These are phyloP conservation scores for Epinephelus moara DNA, from an alignment of 2,113 vertebrate genomes.

Conservation along the genomic window DNA sequence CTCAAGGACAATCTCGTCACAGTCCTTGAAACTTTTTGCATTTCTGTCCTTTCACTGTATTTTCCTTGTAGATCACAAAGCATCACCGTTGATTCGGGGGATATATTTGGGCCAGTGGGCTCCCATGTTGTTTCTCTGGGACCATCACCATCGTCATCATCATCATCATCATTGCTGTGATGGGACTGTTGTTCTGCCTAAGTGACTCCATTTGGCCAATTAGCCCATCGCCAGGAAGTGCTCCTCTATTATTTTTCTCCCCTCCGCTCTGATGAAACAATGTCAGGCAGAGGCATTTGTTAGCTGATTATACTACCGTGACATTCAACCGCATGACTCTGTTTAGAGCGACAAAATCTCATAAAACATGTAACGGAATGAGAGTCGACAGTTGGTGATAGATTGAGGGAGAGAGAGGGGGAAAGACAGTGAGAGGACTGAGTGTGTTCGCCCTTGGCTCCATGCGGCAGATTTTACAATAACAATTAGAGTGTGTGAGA, in stretches of 20 bases:
- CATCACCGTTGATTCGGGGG: background rate
- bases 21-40: constrained; percentile 17
- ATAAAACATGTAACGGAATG: constrained; percentile 78
- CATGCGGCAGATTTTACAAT: constrained; percentile 80
- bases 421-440: constrained; percentile 30
- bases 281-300: constrained; percentile 75
- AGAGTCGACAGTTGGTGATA: constrained; percentile 68
- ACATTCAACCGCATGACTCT: constrained; percentile 79
- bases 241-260: constrained; percentile 64
- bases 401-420: constrained; percentile 44
- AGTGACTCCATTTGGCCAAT: constrained; percentile 80
- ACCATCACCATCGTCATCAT: constrained; percentile 45
- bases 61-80: background rate
- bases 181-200: constrained; percentile 74
- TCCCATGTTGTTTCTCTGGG: constrained; percentile 37
- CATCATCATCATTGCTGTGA: constrained; percentile 67
- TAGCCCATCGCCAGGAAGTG: constrained; percentile 66
- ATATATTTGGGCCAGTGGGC: constrained; percentile 35
- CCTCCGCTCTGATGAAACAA: constrained; percentile 63
- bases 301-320: constrained; percentile 79
- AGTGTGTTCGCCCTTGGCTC: constrained; percentile 80
- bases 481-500: constrained; percentile 84
- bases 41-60: background rate
- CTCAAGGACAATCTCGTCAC: constrained; percentile 6
- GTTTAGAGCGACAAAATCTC: constrained; percentile 71